phyloP scores from a whole-genome alignment of 2,888 invertebrate genomes.

The Furcula furcula region DNA sequence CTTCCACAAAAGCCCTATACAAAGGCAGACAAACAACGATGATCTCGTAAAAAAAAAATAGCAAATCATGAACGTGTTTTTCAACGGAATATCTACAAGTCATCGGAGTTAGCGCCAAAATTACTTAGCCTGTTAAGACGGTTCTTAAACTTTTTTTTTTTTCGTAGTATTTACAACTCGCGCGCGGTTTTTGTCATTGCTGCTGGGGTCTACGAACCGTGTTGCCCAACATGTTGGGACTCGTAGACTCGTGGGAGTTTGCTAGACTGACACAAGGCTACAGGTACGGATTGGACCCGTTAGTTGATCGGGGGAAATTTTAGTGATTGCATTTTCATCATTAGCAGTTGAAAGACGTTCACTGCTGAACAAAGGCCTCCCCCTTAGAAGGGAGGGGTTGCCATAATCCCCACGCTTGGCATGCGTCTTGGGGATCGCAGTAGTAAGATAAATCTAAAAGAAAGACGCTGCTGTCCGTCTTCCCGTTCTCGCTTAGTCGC shows the following conservation, averaged over 20 bases:
- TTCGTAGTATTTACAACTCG: conserved; percentile 23
- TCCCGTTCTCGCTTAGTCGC: no score
- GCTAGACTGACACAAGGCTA: conserved; percentile 20
- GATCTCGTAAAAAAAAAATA: conserved; percentile 1
- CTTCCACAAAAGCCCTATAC: background rate
- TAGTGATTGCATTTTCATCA: no score
- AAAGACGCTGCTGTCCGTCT: no score
- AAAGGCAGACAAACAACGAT: background rate
- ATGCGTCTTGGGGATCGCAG: no score
- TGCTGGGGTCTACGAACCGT: conserved; percentile 34
- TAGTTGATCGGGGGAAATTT: no score
- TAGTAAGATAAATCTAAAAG: no score
- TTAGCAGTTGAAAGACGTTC: no score
- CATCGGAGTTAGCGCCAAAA: conserved; percentile 22
- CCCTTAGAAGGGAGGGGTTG: no score
- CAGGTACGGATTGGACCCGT: conserved; percentile 14
- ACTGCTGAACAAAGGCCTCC: no score
- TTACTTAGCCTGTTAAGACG: conserved; percentile 28
- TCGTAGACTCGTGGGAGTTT: conserved; percentile 39
- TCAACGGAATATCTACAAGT: conserved; percentile 16
- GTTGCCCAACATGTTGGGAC: conserved; percentile 32
- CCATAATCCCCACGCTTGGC: no score
- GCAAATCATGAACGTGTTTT: conserved; percentile 8
- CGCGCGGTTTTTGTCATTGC: conserved; percentile 35
- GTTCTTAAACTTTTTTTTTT: conserved; percentile 20